phyloP scores from a whole-genome alignment of 2,888 invertebrate species.

The Spatulosminthurus flaviceps region DNA sequence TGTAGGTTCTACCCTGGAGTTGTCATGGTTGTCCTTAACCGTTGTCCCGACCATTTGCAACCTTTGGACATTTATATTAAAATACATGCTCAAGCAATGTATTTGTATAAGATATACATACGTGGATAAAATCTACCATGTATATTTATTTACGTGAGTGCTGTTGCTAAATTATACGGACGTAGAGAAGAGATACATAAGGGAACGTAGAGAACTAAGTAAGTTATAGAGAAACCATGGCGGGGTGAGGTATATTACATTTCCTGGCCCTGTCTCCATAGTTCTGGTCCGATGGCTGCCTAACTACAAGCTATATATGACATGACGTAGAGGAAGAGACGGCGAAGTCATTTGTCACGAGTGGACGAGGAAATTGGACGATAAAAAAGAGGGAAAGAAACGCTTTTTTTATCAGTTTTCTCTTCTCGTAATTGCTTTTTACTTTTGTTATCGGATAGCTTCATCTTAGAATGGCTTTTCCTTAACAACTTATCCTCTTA shows the following conservation, averaged over 20 bases:
- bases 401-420: slow-evolving; percentile 53
- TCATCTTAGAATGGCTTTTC: slow-evolving; percentile 49
- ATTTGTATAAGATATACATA: background rate
- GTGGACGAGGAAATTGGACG: slow-evolving; percentile 53
- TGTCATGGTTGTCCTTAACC: slow-evolving; percentile 11
- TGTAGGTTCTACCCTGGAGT: background rate
- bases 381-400: slow-evolving; percentile 49
- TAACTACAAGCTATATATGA: background rate
- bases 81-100: background rate
- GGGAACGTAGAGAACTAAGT: no score
- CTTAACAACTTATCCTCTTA: slow-evolving; percentile 9
- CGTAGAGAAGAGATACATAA: no score
- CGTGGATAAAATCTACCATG: no score
- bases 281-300: background rate
- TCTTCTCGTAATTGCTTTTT: slow-evolving; percentile 54
- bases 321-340: slow-evolving; percentile 7
- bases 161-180: no score
- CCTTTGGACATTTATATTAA: slow-evolving; percentile 27
- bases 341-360: slow-evolving; percentile 52
- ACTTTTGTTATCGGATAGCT: slow-evolving; percentile 52
- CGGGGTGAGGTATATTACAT: slow-evolving; percentile 23
- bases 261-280: background rate
- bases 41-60: slow-evolving; percentile 13
- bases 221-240: no score
- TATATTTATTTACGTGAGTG: no score